Percentiles rank a stretch among this genome's conserved stretches.
Evolutionary conservation across 2,888 invertebrate species (phyloP).

Genomic region (Cataglyphis albicans): DNA sequence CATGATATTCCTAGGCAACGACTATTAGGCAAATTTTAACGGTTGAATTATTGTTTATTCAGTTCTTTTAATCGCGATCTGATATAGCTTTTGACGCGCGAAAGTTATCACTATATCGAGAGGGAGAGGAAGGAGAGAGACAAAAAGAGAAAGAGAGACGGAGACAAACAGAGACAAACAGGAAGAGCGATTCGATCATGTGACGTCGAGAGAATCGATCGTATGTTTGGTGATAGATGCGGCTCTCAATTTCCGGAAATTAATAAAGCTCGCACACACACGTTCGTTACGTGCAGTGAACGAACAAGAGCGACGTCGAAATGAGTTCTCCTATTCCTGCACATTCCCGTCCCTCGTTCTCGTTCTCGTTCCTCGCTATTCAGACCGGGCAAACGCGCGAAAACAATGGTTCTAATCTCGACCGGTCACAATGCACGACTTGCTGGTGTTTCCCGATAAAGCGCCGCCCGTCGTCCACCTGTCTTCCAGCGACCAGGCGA

Average conservation of each 20-base stretch:
- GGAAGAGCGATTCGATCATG: slow-evolving; percentile 20
- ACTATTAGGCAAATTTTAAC: not conserved
- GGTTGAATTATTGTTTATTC: slow-evolving; percentile 37
- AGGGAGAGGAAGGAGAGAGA: not conserved
- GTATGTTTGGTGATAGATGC: slow-evolving; percentile 32
- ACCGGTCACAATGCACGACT: slow-evolving; percentile 72
- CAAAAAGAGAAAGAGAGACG: not conserved
- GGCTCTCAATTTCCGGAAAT: slow-evolving; percentile 66
- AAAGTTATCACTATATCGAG: slow-evolving; percentile 9
- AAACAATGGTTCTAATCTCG: slow-evolving; percentile 78
- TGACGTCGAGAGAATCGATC: slow-evolving; percentile 24
- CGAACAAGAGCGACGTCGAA: slow-evolving; percentile 52
- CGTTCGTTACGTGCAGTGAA: slow-evolving; percentile 48
- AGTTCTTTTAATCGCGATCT: not conserved
- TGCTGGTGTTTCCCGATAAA: slow-evolving; percentile 73
- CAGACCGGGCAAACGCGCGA: slow-evolving; percentile 67
- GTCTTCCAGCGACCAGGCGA: slow-evolving; percentile 53
- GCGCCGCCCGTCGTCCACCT: slow-evolving; percentile 59
- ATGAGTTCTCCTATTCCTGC: slow-evolving; percentile 63
- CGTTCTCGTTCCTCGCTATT: slow-evolving; percentile 57
- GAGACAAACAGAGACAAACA: slow-evolving; percentile 6
- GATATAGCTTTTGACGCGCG: not conserved
- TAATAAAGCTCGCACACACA: slow-evolving; percentile 58
- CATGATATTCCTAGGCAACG: not conserved
- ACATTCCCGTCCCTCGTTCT: slow-evolving; percentile 41